Conservation (phyloP, 2,113 vertebrate species). For the Bolborhynchus lineola region DNA sequence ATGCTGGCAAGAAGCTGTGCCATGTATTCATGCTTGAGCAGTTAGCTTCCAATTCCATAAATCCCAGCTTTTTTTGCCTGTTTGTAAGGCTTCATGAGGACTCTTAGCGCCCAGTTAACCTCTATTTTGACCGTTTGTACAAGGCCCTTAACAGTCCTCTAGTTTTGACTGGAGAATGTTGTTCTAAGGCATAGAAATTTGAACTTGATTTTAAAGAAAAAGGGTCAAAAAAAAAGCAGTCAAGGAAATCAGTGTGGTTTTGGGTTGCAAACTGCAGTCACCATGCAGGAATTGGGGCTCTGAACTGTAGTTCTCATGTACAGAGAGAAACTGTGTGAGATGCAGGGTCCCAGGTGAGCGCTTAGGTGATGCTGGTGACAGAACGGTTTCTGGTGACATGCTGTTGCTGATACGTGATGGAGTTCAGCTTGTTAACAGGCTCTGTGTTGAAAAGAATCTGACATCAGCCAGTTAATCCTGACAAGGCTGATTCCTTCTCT, state of each 20-base stretch:
- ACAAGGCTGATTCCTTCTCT: slow-evolving; percentile 24
- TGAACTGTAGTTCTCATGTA: neutral
- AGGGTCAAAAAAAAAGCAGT: neutral
- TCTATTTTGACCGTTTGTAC: neutral
- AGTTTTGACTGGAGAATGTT: neutral
- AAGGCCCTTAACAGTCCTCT: neutral
- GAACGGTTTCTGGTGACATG: neutral
- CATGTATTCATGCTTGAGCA: neutral
- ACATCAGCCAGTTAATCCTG: slow-evolving; percentile 52
- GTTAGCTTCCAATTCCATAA: slow-evolving; percentile 3
- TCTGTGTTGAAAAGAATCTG: neutral
- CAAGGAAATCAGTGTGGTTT: neutral
- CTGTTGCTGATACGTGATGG: neutral
- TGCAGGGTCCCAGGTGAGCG: neutral
- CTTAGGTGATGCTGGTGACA: slow-evolving; percentile 10
- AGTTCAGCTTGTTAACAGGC: slow-evolving; percentile 31
- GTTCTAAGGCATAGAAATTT: neutral
- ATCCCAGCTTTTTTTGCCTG: neutral
- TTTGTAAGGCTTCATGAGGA: neutral
- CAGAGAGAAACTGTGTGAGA: neutral
- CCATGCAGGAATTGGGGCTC: neutral
- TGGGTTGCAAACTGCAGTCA: neutral
- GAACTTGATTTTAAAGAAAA: neutral
- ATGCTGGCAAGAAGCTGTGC: slow-evolving; percentile 11
- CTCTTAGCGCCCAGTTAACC: neutral